A percentile compares a stretch with the other conserved stretches of the same genome.
These are phyloP conservation scores for Siderastrea radians DNA, from an alignment of 92 coral and sea anemone species.

Conservation along the genomic window DNA sequence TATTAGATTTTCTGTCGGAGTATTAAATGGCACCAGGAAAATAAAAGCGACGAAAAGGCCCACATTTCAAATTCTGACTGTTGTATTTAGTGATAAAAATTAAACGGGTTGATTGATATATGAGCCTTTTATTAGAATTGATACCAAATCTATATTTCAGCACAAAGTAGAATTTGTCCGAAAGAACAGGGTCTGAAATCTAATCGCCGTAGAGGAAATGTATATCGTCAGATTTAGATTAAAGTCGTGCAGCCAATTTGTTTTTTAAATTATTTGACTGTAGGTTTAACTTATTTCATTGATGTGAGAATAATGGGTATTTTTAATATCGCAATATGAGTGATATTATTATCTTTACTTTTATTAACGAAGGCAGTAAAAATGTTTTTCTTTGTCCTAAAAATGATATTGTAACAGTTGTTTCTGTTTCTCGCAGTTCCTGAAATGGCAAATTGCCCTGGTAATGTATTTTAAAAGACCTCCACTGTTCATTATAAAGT, in stretches of 20 bases:
- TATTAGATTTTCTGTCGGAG: background rate
- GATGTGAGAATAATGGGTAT: background rate
- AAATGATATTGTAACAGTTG: background rate
- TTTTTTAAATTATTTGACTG: background rate
- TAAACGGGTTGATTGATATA: background rate
- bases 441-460: background rate
- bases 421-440: background rate
- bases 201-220: background rate
- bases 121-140: background rate
- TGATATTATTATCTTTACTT: background rate
- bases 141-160: background rate
- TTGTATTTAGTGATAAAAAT: background rate
- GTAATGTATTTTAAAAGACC: background rate
- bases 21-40: background rate
- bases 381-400: background rate
- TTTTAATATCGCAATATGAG: background rate
- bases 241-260: background rate
- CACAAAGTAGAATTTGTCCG: background rate
- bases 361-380: background rate
- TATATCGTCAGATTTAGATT: background rate
- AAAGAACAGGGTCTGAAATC: background rate
- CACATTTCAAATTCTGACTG: background rate
- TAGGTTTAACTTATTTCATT: constrained; percentile 1
- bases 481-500: background rate
- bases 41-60: background rate